Evolutionary conservation across 35 echinoderm and acorn worm genomes (phyloP).

Genomic region (Anneissia japonica): DNA sequence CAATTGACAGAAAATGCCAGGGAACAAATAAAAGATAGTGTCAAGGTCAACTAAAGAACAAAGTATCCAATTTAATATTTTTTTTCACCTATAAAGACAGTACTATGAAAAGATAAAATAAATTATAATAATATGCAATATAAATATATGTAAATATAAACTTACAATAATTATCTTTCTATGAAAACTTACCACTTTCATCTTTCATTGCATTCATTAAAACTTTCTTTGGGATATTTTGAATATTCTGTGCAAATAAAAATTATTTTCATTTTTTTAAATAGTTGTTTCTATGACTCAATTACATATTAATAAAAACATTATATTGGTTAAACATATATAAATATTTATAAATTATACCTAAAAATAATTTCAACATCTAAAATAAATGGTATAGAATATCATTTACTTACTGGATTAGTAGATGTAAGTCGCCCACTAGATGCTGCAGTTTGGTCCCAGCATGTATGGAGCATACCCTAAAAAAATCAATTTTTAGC

Average conservation of each 20-base stretch:
- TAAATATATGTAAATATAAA: too few species aligned
- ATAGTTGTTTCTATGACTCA: neutral
- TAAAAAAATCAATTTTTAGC: neutral
- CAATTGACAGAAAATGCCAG: too few species aligned
- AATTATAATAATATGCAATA: too few species aligned
- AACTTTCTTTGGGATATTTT: constrained; percentile 91
- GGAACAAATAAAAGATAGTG: too few species aligned
- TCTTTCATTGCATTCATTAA: neutral
- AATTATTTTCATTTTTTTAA: neutral
- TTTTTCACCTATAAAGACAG: too few species aligned
- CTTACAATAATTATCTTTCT: too few species aligned
- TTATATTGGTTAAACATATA: neutral
- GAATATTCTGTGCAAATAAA: constrained; percentile 68
- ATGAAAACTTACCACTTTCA: neutral
- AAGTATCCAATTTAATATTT: too few species aligned
- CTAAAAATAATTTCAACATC: neutral
- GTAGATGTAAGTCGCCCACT: constrained; percentile 78
- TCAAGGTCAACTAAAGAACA: too few species aligned
- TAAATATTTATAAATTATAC: neutral
- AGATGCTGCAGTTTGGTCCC: constrained; percentile 87
- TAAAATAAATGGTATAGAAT: neutral
- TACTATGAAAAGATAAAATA: too few species aligned
- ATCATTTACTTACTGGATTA: constrained; percentile 78
- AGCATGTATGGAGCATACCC: constrained; percentile 72
- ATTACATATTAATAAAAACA: neutral